Evolutionary conservation across 2,797 vertebrate genomes (phyloP), one percentile per base, ranked within the genome.

Genomic region (Pitangus sulphuratus): DNA sequence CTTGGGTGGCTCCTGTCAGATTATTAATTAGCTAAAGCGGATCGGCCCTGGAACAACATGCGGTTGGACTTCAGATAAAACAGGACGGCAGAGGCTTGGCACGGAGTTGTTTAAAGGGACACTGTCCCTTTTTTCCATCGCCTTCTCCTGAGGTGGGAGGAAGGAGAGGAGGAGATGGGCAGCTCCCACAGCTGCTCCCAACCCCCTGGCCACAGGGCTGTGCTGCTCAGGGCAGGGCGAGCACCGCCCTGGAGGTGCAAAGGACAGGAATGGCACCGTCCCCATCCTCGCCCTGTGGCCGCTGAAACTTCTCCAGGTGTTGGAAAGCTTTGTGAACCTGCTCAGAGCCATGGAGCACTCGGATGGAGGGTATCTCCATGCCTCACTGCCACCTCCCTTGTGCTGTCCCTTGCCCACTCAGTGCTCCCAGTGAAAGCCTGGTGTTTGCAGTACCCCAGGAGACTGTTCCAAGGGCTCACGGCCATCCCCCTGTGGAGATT

Each of bases 1-100:
- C 98, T 92, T 97, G 98, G 98, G 98, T 98, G 97, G 97, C 97
- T 98, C 98, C 98, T 98, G 98, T 98, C 98, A 98, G 98, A 98
- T 98, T 98, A 98, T 98, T 98, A 98, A 98, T 98, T 98, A 98
- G 98, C 98, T 98, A 98, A 98, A 98, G 98, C 98, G 93, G 98
- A 98, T 98, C 97, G 97, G 97, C 97, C 98, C 98, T 98, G 97
- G 97, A 98, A 98, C 97, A 97, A 98, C 98, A 98, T 92, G 98
- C 97, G 83, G 97, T 96, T 96, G 97, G 98, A 98, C 98, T 98
- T 98, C 97, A 98, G 97, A 98, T 98, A 97, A 98, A 98, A 98
- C 96, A 97, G 97, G 97, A 95, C 39, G 80, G 95, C 97, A 95
- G 82, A 92, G 95, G 89, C 18, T 84, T 93, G 94, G 51, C 81